These are phyloP conservation scores for Drosophila paulistorum DNA, from an alignment of 1,140 invertebrate species.

Conservation along the genomic window DNA sequence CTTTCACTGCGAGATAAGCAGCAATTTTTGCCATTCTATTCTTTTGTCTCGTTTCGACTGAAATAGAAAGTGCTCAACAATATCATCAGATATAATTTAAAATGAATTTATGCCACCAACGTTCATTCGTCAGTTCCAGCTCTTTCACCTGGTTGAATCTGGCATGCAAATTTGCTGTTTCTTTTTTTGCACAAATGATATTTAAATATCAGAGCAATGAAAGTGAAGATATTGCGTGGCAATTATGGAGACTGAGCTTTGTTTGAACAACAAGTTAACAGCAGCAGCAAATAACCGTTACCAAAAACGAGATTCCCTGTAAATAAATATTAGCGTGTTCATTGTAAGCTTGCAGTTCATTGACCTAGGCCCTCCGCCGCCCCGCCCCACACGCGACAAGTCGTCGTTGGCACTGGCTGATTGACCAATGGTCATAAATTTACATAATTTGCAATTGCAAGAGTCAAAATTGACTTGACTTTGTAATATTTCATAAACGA, in stretches of 20 bases:
- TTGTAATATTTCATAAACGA: constrained; percentile 52
- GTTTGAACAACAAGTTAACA: constrained; percentile 35
- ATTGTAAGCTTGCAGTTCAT: constrained; percentile 57
- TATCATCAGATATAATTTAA: constrained; percentile 47
- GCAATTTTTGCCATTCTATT: constrained; percentile 64
- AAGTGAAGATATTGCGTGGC: constrained; percentile 61
- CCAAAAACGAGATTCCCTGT: constrained; percentile 44
- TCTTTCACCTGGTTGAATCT: constrained; percentile 48
- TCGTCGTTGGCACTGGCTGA: constrained; percentile 7
- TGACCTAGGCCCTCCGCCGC: constrained; percentile 41
- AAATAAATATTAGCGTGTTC: constrained; percentile 56
- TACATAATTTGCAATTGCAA: constrained; percentile 71
- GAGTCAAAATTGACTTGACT: constrained; percentile 34
- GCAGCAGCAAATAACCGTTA: constrained; percentile 36
- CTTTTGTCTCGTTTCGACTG: constrained; percentile 62
- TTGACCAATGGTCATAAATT: constrained; percentile 60
- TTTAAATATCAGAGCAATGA: constrained; percentile 39
- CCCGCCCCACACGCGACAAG: background rate
- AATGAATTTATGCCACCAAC: constrained; percentile 13
- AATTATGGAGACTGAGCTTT: constrained; percentile 52
- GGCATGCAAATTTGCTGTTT: constrained; percentile 51
- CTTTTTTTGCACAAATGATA: constrained; percentile 34
- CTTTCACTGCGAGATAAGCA: constrained; percentile 58
- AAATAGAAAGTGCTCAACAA: constrained; percentile 67
- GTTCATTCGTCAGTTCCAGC: background rate